These are phyloP conservation scores for Drosophila ogumai DNA, from an alignment of 1,140 invertebrate genomes.

Conservation along the genomic window DNA sequence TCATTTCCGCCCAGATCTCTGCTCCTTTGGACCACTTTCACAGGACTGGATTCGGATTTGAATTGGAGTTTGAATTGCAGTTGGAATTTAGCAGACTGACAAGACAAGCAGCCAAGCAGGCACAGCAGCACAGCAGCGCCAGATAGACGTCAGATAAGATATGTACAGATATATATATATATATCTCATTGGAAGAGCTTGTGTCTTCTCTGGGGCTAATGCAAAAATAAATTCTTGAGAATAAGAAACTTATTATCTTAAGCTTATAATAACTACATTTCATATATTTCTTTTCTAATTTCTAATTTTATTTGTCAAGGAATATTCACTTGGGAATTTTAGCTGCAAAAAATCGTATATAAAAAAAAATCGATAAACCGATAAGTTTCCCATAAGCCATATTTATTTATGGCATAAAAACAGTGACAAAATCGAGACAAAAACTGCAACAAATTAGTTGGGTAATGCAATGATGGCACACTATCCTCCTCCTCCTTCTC, in stretches of 20 bases:
- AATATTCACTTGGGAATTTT: background rate
- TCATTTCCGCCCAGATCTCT: conserved; percentile 56
- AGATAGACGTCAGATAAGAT: conserved; percentile 20
- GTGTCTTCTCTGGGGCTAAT: background rate
- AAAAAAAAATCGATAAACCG: background rate
- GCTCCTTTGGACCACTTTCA: conserved; percentile 31
- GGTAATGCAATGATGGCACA: conserved; percentile 39
- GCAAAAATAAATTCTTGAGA: background rate
- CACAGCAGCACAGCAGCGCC: background rate
- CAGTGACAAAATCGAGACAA: conserved; percentile 15
- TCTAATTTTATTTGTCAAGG: background rate
- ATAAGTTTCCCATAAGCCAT: conserved; percentile 28
- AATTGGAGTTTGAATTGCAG: conserved; percentile 4
- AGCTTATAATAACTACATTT: no score
- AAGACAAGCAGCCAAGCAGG: conserved; percentile 11
- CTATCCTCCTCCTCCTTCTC: background rate
- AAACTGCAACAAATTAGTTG: conserved; percentile 30
- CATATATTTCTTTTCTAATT: no score
- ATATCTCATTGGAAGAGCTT: background rate
- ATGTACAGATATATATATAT: background rate
- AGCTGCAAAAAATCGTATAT: background rate
- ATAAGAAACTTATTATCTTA: no score
- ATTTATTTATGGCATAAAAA: conserved; percentile 5
- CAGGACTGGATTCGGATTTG: conserved; percentile 8
- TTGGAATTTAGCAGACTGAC: conserved; percentile 7